These are phyloP conservation scores for Enteromius argenteus DNA, from an alignment of 2,797 vertebrate species.

Conservation along the genomic window DNA sequence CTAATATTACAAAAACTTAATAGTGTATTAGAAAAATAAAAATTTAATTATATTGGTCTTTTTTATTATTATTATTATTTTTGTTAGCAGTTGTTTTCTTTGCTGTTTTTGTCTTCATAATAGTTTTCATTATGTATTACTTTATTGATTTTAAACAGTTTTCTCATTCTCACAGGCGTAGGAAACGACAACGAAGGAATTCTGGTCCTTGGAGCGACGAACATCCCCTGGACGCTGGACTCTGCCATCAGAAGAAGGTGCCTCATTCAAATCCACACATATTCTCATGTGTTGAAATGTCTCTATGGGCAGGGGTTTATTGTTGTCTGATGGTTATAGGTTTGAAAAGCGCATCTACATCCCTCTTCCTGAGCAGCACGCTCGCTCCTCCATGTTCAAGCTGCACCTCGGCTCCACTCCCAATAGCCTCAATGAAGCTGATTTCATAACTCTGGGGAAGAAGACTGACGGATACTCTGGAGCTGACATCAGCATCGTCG, in stretches of 20 bases:
- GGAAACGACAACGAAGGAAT: slow-evolving; percentile 94
- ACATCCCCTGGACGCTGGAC: slow-evolving; percentile 97
- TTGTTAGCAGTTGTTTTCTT: neutral
- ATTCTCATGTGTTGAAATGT: neutral
- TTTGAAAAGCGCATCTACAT: slow-evolving; percentile 99
- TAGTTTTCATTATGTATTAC: neutral
- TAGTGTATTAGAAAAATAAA: neutral
- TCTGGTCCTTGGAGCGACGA: slow-evolving; percentile 93
- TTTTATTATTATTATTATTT: neutral
- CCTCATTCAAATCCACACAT: slow-evolving; percentile 39
- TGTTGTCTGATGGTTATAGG: slow-evolving; percentile 68
- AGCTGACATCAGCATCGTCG: slow-evolving; percentile 94
- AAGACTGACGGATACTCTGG: slow-evolving; percentile 93
- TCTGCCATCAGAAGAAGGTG: slow-evolving; percentile 95
- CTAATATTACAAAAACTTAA: neutral
- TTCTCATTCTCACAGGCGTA: slow-evolving; percentile 80
- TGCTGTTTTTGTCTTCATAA: neutral
- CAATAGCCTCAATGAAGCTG: slow-evolving; percentile 84
- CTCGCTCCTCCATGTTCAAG: slow-evolving; percentile 90
- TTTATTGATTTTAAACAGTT: neutral
- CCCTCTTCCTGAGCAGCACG: slow-evolving; percentile 91
- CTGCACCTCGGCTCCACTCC: slow-evolving; percentile 94
- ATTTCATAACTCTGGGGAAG: slow-evolving; percentile 88
- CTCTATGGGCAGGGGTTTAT: neutral
- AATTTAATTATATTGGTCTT: neutral